phyloP scores from a whole-genome alignment of 2,888 invertebrate genomes.

The Dioctria linearis region DNA sequence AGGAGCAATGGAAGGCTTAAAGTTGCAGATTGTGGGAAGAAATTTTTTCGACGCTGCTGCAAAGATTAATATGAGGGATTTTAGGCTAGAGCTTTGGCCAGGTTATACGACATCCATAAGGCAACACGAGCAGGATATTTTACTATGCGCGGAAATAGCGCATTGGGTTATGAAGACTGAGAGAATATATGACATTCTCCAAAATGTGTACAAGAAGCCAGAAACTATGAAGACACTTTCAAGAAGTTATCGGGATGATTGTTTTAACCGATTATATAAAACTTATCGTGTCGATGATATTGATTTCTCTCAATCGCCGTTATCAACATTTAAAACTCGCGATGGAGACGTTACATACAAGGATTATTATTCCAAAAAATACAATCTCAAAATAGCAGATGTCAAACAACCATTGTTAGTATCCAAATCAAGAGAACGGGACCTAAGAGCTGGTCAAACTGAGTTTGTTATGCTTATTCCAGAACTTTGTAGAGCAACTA shows the following conservation, averaged over 20 bases:
- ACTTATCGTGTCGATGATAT: conserved; percentile 80
- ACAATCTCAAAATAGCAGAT: conserved; percentile 78
- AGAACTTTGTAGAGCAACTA: conserved; percentile 88
- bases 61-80: conserved; percentile 76
- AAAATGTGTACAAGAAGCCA: conserved; percentile 72
- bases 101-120: conserved; percentile 89
- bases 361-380: conserved; percentile 79
- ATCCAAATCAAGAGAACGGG: conserved; percentile 79
- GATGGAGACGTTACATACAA: conserved; percentile 75
- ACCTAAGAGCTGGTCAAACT: conserved; percentile 80
- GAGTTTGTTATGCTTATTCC: conserved; percentile 84
- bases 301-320: conserved; percentile 76
- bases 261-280: conserved; percentile 82
- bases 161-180: conserved; percentile 89
- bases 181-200: conserved; percentile 78
- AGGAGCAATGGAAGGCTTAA: conserved; percentile 73
- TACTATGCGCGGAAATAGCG: conserved; percentile 85
- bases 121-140: conserved; percentile 82
- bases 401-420: conserved; percentile 84
- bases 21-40: conserved; percentile 80
- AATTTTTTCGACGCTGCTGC: conserved; percentile 81
- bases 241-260: conserved; percentile 72
- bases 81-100: conserved; percentile 83
- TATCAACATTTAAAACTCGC: conserved; percentile 75
- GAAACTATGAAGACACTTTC: conserved; percentile 73